Conservation (phyloP, 2,797 vertebrate species). For the Bucorvus abyssinicus region DNA sequence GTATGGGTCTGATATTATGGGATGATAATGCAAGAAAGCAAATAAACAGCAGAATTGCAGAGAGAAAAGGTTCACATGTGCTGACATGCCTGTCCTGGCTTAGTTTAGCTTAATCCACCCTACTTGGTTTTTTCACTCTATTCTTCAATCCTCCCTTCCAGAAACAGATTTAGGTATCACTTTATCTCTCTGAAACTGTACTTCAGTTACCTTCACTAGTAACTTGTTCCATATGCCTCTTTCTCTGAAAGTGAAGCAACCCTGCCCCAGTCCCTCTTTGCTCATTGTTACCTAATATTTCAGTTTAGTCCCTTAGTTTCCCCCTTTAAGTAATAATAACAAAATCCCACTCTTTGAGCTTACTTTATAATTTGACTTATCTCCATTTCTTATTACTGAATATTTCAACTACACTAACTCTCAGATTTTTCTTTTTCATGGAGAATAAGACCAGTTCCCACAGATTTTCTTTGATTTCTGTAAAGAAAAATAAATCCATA, state of each 20-base stretch:
- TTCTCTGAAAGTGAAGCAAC: neutral
- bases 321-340: slow-evolving; percentile 35
- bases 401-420: neutral
- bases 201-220: slow-evolving; percentile 39
- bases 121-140: slow-evolving; percentile 50
- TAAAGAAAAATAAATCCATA: neutral
- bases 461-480: neutral
- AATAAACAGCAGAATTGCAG: neutral
- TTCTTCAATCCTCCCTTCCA: slow-evolving; percentile 42
- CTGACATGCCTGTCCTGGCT: neutral
- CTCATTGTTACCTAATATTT: slow-evolving; percentile 61
- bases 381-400: neutral
- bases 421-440: neutral
- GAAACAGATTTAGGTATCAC: slow-evolving; percentile 39
- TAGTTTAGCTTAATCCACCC: slow-evolving; percentile 9
- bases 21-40: neutral
- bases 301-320: slow-evolving; percentile 11
- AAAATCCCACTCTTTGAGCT: slow-evolving; percentile 8
- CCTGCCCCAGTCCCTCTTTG: neutral
- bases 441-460: neutral
- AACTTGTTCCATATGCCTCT: slow-evolving; percentile 56
- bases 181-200: slow-evolving; percentile 32
- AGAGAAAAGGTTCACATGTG: neutral
- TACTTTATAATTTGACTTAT: slow-evolving; percentile 21
- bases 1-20: neutral